A percentile compares a stretch with the other conserved stretches of the same genome.
Conservation (phyloP, 2,113 vertebrate genomes). For the Nematolebias whitei region DNA sequence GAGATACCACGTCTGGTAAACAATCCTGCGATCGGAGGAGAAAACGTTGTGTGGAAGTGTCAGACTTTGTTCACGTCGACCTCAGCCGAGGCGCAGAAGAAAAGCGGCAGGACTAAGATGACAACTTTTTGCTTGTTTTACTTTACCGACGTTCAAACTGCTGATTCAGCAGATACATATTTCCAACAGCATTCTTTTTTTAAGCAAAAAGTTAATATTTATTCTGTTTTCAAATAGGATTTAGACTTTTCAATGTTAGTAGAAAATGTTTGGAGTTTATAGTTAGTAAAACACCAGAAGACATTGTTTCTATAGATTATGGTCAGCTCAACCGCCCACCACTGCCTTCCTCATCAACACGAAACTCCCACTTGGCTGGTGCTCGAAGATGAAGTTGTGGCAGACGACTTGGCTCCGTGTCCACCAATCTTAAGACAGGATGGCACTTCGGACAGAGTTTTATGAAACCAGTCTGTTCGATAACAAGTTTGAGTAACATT, state of each 20-base stretch:
- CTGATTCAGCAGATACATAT: not conserved
- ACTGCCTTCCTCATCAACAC: not conserved
- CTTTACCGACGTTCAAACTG: not conserved
- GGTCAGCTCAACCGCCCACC: not conserved
- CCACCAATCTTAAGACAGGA: not conserved
- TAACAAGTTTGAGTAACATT: not conserved
- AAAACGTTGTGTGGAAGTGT: slow-evolving; percentile 3
- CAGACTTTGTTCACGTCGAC: slow-evolving; percentile 30
- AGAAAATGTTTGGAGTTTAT: not conserved
- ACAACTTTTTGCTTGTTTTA: slow-evolving; percentile 13
- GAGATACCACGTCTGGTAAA: slow-evolving; percentile 62
- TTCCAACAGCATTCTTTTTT: no score
- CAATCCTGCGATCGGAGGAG: slow-evolving; percentile 40
- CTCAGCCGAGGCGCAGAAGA: slow-evolving; percentile 32
- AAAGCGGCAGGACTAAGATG: slow-evolving; percentile 9
- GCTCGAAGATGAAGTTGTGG: not conserved
- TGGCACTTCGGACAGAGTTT: not conserved
- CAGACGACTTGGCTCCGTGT: slow-evolving; percentile 7
- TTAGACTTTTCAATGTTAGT: not conserved
- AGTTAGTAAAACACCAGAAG: not conserved
- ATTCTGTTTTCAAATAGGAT: not conserved
- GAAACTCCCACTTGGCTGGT: not conserved
- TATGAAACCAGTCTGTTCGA: slow-evolving; percentile 4
- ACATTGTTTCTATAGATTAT: not conserved
- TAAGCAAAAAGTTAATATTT: not conserved